Evolutionary conservation across 35 echinoderm and acorn worm genomes (phyloP).

Genomic region (Apostichopus californicus): DNA sequence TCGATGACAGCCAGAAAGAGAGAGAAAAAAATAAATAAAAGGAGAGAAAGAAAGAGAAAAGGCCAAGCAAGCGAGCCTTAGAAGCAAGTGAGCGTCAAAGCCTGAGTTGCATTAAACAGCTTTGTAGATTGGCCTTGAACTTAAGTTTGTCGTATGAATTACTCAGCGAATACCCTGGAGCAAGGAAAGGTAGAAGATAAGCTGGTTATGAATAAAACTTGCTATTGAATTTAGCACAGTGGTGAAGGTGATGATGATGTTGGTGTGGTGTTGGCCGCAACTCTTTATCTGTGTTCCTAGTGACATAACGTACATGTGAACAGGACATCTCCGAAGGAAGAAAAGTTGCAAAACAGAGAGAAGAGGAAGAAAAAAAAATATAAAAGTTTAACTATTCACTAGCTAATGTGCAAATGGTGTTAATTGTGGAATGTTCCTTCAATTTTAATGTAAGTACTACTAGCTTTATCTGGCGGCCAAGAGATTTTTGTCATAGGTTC

Average conservation of each 20-base stretch:
- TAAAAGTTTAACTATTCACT: no score
- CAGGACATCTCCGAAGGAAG: no score
- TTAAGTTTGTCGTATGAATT: conserved; percentile 44
- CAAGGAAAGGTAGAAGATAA: conserved; percentile 33
- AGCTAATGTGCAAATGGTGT: no score
- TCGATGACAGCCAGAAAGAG: not conserved
- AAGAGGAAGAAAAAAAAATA: no score
- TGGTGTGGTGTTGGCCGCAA: no score
- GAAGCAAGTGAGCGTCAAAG: not conserved
- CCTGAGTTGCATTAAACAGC: conserved; percentile 5
- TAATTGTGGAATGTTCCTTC: no score
- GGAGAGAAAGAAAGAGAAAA: not conserved
- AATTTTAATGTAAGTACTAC: no score
- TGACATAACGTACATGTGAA: no score
- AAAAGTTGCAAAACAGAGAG: no score
- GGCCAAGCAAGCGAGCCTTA: not conserved
- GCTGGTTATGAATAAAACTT: conserved; percentile 47
- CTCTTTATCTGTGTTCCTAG: no score
- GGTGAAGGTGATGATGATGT: conserved; percentile 1
- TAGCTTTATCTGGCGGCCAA: no score
- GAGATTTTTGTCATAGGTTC: no score
- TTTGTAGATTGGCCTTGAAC: conserved; percentile 40
- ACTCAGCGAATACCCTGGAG: conserved; percentile 10
- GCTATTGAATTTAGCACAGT: conserved; percentile 28
- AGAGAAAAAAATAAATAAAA: not conserved